These are phyloP conservation scores for Drosophila cardini DNA, from an alignment of 1,140 invertebrate genomes.

Conservation along the genomic window DNA sequence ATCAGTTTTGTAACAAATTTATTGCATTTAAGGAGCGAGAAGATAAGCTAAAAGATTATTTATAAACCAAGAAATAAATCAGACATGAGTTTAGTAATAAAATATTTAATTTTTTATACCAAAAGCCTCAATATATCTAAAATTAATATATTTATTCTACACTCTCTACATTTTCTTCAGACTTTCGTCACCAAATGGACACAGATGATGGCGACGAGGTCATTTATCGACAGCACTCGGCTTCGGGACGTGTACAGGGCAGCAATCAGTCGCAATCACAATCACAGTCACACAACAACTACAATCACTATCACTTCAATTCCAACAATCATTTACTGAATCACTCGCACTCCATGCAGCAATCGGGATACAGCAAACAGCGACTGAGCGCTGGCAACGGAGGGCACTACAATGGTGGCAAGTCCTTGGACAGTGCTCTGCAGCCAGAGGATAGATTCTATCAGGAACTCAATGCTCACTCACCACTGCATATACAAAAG, in stretches of 20 bases:
- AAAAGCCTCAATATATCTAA: too few relatives aligned
- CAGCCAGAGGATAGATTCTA: slow-evolving; percentile 77
- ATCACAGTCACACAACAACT: slow-evolving; percentile 61
- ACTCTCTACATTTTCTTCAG: too few relatives aligned
- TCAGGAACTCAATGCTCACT: slow-evolving; percentile 73
- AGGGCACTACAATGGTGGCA: slow-evolving; percentile 71
- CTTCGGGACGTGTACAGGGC: slow-evolving; percentile 47
- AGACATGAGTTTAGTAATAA: too few relatives aligned
- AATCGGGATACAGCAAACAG: slow-evolving; percentile 77
- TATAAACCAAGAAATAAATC: too few relatives aligned
- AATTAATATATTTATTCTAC: too few relatives aligned
- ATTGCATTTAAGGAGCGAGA: too few relatives aligned
- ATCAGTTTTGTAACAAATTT: too few relatives aligned
- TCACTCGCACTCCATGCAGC: slow-evolving; percentile 80
- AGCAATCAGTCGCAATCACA: slow-evolving; percentile 41
- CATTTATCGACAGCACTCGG: slow-evolving; percentile 69
- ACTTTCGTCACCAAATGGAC: slow-evolving; percentile 81
- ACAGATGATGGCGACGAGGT: slow-evolving; percentile 77
- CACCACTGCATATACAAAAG: slow-evolving; percentile 76
- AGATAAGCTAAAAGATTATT: too few relatives aligned
- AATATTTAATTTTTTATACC: too few relatives aligned
- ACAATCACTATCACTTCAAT: slow-evolving; percentile 81
- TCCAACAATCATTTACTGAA: slow-evolving; percentile 82
- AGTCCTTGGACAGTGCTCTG: slow-evolving; percentile 76
- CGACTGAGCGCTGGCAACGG: slow-evolving; percentile 68